Percentiles rank a stretch among this genome's conserved stretches.
Conservation (phyloP, 2,113 vertebrate species). For the Anolis carolinensis region DNA sequence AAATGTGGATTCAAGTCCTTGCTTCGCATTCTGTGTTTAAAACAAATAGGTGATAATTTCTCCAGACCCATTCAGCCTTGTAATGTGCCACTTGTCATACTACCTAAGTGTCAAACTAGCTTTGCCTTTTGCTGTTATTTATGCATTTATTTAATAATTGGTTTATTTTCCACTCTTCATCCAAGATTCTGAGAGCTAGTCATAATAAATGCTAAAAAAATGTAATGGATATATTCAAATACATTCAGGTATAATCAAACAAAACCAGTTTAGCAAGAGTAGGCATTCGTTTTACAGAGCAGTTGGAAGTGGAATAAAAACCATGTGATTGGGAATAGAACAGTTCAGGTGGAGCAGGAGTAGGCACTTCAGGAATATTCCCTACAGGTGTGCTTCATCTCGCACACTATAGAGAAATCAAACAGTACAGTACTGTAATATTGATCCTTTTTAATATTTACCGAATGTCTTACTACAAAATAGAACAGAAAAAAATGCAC, state of each 20-base stretch:
- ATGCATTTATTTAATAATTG: not conserved
- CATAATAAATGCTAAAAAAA: not conserved
- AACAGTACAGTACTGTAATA: too few species aligned
- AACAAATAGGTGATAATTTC: not conserved
- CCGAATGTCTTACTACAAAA: too few species aligned
- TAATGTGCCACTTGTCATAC: not conserved
- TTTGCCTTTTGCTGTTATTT: not conserved
- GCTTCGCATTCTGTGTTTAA: not conserved
- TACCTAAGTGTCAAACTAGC: not conserved
- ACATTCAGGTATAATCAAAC: not conserved
- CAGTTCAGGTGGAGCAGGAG: not conserved
- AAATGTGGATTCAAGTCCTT: not conserved
- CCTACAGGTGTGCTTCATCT: not conserved
- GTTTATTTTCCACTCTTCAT: not conserved
- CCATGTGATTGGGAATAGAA: too few species aligned
- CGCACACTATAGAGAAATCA: not conserved
- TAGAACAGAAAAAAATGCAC: too few species aligned
- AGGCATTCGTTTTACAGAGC: too few species aligned
- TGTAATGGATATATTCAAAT: not conserved
- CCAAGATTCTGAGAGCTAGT: not conserved
- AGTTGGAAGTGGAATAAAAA: too few species aligned
- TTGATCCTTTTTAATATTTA: too few species aligned
- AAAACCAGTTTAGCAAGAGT: not conserved
- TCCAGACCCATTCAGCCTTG: not conserved
- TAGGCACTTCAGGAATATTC: not conserved